Evolutionary conservation across 2,113 vertebrate species (phyloP), one percentile per base, ranked within the genome.

Genomic region (Myiagra hebetior): DNA sequence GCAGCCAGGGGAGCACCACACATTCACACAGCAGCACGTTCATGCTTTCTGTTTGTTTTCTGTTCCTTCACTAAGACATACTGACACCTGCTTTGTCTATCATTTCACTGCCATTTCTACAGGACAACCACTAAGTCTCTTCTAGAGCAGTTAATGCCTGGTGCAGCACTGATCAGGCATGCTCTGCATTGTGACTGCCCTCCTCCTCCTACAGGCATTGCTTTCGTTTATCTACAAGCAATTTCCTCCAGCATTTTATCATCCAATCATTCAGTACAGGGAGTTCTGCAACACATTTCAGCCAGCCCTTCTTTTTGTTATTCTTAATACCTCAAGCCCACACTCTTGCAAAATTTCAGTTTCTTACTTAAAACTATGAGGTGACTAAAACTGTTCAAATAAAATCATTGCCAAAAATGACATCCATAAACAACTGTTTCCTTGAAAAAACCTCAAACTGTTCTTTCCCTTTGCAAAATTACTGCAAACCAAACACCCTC

Each of bases 161-260:
- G 41, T 41, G 31, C 68, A 87, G 44, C 59, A 46, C 17, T 56
- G 63, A 76, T 26, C 27, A 60, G 31, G 39, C 39, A 74, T 6
- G 63, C 2, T 0, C 13, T 0, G 0, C 9, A 1, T 5, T 72
- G 39, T 50, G 76, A 77, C 73, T 77, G 9, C 15, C 23, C 49
- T 22, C 42, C 39, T 75, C 64, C 63, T 87, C 77, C 74, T 5
- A 2, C 59, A 72, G 2, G 3, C 39, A 35, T 44, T 39, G 65
- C 86, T 93, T 81, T 89, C 11, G 0, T 92, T 92, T 84, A 92
- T 84, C 86, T 93, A 56, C 59, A 77, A 47, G 80, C 79, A 81
- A 91, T 95, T 96, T 95, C 94, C 96, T 95, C 64, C 50, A 59
- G 68, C 60, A 72, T 86, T 95, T 96, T 91, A 91, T 89, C 91